Conservation (phyloP, 2,797 vertebrate species). For the Platalea minor region DNA sequence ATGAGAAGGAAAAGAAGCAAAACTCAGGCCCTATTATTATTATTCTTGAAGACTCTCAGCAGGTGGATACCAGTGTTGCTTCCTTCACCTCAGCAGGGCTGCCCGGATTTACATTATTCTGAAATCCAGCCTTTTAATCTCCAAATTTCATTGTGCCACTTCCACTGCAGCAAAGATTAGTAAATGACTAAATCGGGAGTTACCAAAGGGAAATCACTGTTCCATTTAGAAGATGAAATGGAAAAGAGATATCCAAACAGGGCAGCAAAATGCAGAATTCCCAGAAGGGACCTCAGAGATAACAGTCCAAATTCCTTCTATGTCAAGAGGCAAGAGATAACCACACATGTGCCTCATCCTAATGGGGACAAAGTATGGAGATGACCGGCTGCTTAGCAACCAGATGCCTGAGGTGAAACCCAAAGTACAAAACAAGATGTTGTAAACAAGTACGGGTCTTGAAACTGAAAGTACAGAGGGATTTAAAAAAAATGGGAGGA, state of each 20-base stretch:
- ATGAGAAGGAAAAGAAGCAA: background rate
- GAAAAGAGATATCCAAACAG: background rate
- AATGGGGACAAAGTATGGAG: background rate
- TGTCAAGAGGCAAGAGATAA: background rate
- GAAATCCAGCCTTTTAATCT: conserved; percentile 6
- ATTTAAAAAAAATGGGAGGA: background rate
- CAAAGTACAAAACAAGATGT: background rate
- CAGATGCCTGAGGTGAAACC: background rate
- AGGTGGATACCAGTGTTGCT: background rate
- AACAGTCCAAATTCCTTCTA: background rate
- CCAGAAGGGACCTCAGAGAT: background rate
- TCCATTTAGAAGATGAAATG: background rate
- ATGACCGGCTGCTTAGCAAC: background rate
- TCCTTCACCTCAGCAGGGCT: background rate
- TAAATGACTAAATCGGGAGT: background rate
- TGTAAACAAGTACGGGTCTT: background rate
- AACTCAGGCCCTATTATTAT: background rate
- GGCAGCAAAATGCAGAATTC: background rate
- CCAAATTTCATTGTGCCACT: background rate
- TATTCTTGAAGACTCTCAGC: background rate
- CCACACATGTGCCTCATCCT: background rate
- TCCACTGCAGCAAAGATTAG: background rate
- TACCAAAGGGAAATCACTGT: background rate
- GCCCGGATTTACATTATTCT: background rate
- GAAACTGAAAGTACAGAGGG: background rate